A percentile compares a stretch with the other conserved stretches of the same genome.
These are phyloP conservation scores for Ictalurus furcatus DNA, from an alignment of 2,113 vertebrate genomes.

Conservation along the genomic window DNA sequence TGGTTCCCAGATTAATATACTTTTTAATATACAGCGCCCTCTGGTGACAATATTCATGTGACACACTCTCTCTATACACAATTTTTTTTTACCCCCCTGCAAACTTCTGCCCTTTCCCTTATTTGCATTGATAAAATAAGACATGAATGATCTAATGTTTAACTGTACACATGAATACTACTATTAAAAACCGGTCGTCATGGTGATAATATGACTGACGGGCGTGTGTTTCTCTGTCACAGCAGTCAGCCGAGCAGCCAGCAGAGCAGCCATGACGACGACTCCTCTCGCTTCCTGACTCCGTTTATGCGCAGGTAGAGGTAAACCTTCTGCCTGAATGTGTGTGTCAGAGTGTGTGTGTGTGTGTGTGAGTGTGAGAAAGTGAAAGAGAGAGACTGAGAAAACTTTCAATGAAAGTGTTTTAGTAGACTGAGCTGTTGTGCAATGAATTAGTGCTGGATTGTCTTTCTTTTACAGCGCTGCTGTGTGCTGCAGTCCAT, in stretches of 20 bases:
- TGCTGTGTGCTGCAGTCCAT: neutral
- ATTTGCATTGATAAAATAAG: neutral
- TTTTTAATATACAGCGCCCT: conserved; percentile 15
- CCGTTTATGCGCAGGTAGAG: conserved; percentile 78
- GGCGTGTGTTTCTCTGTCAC: conserved; percentile 62
- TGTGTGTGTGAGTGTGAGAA: neutral
- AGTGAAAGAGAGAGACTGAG: neutral
- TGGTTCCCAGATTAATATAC: neutral
- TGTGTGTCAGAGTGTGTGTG: conserved; percentile 4
- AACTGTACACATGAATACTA: neutral
- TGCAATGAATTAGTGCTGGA: neutral
- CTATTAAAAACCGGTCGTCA: neutral
- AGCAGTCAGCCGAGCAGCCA: conserved; percentile 90
- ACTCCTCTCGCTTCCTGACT: conserved; percentile 82
- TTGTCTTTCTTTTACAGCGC: neutral
- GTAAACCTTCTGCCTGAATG: conserved; percentile 61
- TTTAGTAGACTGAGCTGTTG: neutral
- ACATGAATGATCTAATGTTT: neutral
- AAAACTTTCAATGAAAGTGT: neutral
- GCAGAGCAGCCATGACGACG: conserved; percentile 90
- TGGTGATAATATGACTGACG: conserved; percentile 24
- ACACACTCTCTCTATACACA: neutral
- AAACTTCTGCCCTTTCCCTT: neutral
- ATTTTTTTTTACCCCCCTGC: neutral
- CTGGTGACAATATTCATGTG: conserved; percentile 23